Percentiles rank a stretch among this genome's conserved stretches.
Evolutionary conservation across 2,888 invertebrate species (phyloP).

Genomic region (Oscheius myriophilus): DNA sequence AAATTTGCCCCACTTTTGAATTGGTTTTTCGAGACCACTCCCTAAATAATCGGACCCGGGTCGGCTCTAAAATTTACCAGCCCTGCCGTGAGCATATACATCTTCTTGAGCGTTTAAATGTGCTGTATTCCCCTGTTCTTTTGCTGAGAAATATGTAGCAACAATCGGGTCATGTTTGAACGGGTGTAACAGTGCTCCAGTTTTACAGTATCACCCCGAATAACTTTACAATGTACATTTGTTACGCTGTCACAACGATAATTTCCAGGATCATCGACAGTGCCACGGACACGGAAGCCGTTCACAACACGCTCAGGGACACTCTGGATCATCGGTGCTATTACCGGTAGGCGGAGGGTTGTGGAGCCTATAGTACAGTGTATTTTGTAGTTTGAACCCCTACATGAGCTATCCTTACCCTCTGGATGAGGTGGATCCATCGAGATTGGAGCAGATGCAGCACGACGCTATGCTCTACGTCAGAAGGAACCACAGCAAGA

Average conservation of each 20-base stretch:
- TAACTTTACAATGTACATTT: neutral
- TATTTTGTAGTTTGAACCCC: slow-evolving; percentile 82
- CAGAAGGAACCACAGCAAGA: slow-evolving; percentile 82
- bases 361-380: neutral
- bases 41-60: no score
- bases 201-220: neutral
- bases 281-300: slow-evolving; percentile 87
- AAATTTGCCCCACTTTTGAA: no score
- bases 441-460: slow-evolving; percentile 78
- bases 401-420: slow-evolving; percentile 83
- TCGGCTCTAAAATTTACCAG: no score
- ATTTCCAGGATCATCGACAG: slow-evolving; percentile 79
- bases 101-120: no score
- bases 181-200: no score
- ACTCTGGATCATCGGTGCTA: slow-evolving; percentile 74
- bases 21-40: no score
- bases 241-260: neutral
- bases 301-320: slow-evolving; percentile 82
- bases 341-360: slow-evolving; percentile 31
- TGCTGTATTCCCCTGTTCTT: no score
- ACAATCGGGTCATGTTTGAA: no score
- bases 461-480: slow-evolving; percentile 84
- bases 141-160: no score
- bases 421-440: slow-evolving; percentile 83
- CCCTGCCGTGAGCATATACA: no score